Percentiles rank a stretch among this genome's conserved stretches.
phyloP scores from a whole-genome alignment of 2,797 vertebrate genomes.

The Oreochromis grahami region DNA sequence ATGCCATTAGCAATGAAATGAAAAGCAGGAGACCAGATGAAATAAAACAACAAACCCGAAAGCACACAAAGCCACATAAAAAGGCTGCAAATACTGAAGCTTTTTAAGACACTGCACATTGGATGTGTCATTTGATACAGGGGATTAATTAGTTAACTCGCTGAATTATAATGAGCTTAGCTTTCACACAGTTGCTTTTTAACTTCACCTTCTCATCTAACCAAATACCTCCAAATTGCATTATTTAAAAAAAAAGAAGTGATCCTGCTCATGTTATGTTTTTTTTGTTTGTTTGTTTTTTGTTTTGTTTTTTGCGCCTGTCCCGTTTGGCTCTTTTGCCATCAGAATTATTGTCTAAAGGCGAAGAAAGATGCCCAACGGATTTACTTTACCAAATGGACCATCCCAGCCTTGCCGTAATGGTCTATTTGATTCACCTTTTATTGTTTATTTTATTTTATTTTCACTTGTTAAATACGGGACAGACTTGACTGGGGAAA shows the following conservation, averaged over 20 bases:
- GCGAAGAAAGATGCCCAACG: no score
- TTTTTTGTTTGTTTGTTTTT: neutral
- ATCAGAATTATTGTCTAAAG: no score
- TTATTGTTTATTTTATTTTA: no score
- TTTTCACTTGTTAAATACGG: no score
- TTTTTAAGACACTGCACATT: neutral
- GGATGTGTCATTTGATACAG: neutral
- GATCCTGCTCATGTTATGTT: neutral
- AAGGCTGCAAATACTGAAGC: neutral
- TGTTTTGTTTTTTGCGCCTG: no score
- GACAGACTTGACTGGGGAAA: no score
- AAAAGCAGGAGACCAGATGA: neutral
- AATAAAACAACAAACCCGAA: neutral
- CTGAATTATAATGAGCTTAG: neutral
- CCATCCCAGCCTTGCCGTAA: no score
- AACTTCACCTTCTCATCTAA: neutral
- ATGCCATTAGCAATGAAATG: slow-evolving; percentile 28
- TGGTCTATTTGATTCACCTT: no score
- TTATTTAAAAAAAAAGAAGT: neutral
- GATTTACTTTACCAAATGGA: no score
- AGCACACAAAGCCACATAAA: neutral
- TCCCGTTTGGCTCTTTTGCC: no score
- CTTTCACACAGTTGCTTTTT: neutral
- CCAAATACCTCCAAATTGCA: neutral
- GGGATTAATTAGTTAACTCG: neutral